A percentile compares a stretch with the other conserved stretches of the same genome.
Evolutionary conservation across 2,888 invertebrate species (phyloP).

Genomic region (Lobophora halterata): DNA sequence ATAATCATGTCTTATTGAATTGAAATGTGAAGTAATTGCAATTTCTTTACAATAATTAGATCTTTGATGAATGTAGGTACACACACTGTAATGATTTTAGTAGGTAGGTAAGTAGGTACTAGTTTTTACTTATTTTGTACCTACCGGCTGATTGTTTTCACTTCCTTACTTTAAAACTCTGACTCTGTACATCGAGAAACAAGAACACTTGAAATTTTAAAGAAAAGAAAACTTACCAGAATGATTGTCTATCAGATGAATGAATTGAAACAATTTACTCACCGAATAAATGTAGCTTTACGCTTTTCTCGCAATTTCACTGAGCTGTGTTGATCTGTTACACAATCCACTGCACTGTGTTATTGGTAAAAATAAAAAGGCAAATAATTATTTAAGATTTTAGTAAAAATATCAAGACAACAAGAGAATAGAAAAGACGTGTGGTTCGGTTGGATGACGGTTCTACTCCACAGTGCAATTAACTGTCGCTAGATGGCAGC

Average conservation of each 20-base stretch:
- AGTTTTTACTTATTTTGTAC: too few relatives aligned
- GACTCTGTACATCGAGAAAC: too few relatives aligned
- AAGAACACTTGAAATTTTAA: constrained; percentile 27
- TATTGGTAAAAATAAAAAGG: constrained; percentile 47
- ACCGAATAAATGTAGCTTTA: constrained; percentile 17
- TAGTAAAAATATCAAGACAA: constrained; percentile 50
- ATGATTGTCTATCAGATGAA: constrained; percentile 39
- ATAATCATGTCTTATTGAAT: constrained; percentile 45
- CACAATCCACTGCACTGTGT: constrained; percentile 52
- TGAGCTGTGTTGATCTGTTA: constrained; percentile 36
- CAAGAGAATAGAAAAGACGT: constrained; percentile 72
- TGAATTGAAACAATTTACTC: constrained; percentile 33
- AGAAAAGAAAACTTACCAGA: constrained; percentile 54
- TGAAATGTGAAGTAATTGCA: too few relatives aligned
- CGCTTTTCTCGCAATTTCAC: constrained; percentile 8
- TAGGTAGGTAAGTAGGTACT: too few relatives aligned
- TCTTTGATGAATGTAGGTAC: too few relatives aligned
- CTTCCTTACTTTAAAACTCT: too few relatives aligned
- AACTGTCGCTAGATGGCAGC: constrained; percentile 59
- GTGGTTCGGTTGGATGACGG: constrained; percentile 53
- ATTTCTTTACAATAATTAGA: too few relatives aligned
- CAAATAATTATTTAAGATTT: constrained; percentile 57
- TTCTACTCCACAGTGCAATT: constrained; percentile 32
- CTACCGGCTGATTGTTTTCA: constrained; percentile 1
- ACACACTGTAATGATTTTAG: too few relatives aligned